Conservation (phyloP, 2,113 vertebrate species). For the Tyrannus savana region DNA sequence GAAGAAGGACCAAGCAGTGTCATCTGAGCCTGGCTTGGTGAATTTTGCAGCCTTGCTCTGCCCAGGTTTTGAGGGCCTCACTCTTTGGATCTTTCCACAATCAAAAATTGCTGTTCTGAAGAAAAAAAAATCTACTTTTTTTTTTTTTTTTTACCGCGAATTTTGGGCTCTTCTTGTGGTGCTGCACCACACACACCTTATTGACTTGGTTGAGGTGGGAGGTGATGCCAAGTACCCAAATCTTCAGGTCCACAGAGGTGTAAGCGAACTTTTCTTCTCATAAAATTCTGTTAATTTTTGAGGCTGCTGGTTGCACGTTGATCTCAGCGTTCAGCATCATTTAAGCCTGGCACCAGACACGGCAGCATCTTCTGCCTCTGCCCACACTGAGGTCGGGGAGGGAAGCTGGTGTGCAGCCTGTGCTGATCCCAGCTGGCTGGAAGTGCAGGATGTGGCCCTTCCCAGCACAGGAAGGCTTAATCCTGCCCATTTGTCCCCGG, state of each 20-base stretch:
- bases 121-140: not conserved
- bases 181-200: rapidly evolving
- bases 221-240: rapidly evolving
- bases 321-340: not conserved
- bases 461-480: not conserved
- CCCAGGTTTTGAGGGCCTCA: rapidly evolving
- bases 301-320: not conserved
- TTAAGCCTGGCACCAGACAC: not conserved
- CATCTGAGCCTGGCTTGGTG: not conserved
- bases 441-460: not conserved
- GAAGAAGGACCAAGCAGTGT: not conserved
- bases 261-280: not conserved
- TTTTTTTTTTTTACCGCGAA: not conserved
- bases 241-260: not conserved
- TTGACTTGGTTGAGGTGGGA: not conserved
- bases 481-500: not conserved
- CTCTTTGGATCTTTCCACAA: not conserved
- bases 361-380: not conserved
- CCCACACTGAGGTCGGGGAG: not conserved
- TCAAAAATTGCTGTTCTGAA: not conserved
- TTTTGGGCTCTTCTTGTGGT: not conserved
- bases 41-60: not conserved
- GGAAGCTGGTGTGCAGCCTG: not conserved
- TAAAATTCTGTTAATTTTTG: not conserved
- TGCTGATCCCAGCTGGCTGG: not conserved